Conservation (phyloP, 2,797 vertebrate species). For the Huso huso region DNA sequence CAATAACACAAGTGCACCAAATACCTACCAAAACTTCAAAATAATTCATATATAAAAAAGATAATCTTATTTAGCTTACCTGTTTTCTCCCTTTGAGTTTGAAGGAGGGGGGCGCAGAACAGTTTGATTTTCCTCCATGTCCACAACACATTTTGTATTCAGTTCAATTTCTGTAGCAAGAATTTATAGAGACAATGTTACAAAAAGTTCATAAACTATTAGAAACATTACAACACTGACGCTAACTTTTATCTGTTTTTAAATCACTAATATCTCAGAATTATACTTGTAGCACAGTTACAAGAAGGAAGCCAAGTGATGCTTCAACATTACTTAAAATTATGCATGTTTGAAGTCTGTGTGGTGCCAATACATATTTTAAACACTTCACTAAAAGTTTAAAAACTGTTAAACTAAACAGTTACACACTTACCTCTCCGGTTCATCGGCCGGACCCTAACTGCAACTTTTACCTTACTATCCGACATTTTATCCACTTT, state of each 20-base stretch:
- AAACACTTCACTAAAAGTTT: conserved; percentile 4
- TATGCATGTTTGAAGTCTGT: no score
- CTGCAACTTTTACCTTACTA: conserved; percentile 95
- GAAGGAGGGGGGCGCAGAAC: conserved; percentile 85
- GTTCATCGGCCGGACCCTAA: conserved; percentile 95
- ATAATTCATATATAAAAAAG: no score
- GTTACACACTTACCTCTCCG: conserved; percentile 73
- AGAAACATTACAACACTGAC: no score
- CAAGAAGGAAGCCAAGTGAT: no score
- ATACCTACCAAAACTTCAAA: no score
- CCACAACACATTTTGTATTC: conserved; percentile 94
- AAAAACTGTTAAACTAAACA: neutral
- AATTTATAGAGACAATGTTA: conserved; percentile 31
- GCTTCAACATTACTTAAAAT: no score
- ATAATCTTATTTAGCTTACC: conserved; percentile 54
- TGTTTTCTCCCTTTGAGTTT: conserved; percentile 81
- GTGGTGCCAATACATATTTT: no score
- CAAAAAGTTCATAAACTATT: neutral
- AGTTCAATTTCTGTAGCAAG: conserved; percentile 82
- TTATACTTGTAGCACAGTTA: no score
- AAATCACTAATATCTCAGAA: no score
- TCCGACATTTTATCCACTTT: conserved; percentile 83
- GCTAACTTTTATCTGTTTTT: no score
- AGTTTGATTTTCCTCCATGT: conserved; percentile 96
- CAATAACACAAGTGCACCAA: no score